Conservation (phyloP, 2,888 invertebrate genomes). For the Pandemis heparana region DNA sequence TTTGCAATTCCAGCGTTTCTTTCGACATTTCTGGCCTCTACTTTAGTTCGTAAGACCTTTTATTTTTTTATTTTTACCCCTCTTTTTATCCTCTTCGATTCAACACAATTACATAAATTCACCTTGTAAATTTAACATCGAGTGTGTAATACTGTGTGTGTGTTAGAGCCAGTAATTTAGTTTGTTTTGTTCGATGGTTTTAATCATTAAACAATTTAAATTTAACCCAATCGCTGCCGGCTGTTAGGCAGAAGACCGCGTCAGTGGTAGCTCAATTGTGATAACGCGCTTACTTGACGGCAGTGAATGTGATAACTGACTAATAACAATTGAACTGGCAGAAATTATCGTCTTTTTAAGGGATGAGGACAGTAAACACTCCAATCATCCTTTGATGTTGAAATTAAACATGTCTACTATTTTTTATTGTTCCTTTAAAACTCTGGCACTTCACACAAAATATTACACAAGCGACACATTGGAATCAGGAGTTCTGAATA, state of each 20-base stretch:
- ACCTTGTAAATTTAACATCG: slow-evolving; percentile 28
- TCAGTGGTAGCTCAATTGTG: too few species aligned
- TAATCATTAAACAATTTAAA: background rate
- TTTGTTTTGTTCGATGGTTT: background rate
- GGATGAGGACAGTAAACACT: too few species aligned
- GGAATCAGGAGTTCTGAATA: slow-evolving; percentile 20
- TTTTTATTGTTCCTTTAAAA: background rate
- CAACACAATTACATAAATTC: slow-evolving; percentile 46
- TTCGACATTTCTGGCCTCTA: slow-evolving; percentile 83
- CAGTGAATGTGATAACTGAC: too few species aligned
- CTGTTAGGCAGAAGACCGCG: too few species aligned
- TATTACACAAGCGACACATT: background rate
- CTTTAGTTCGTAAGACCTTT: slow-evolving; percentile 84
- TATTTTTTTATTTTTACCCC: slow-evolving; percentile 65
- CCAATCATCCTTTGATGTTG: too few species aligned
- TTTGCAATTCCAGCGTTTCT: slow-evolving; percentile 82
- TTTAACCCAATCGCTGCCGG: background rate
- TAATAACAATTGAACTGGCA: too few species aligned
- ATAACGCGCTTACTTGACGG: too few species aligned
- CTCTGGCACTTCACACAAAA: slow-evolving; percentile 18
- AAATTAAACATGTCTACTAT: too few species aligned
- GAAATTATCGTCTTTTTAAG: too few species aligned
- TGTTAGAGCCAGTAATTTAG: background rate
- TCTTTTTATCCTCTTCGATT: slow-evolving; percentile 51
- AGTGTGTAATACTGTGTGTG: slow-evolving; percentile 16